Evolutionary conservation across 2,113 vertebrate species (phyloP).

Genomic region (Meles meles): DNA sequence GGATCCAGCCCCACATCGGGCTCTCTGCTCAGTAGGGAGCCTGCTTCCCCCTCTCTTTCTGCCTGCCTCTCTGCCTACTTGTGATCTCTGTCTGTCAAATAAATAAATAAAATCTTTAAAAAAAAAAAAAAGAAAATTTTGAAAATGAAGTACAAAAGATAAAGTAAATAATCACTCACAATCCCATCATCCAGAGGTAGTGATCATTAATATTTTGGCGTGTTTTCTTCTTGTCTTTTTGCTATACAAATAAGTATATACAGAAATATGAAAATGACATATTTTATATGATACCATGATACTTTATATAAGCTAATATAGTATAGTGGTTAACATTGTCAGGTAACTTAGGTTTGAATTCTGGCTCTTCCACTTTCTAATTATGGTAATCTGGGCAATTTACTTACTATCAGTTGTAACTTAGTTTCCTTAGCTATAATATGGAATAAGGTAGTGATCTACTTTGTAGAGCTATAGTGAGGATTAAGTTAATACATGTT

Average conservation of each 20-base stretch:
- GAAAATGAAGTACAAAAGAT: neutral
- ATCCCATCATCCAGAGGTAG: neutral
- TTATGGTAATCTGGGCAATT: neutral
- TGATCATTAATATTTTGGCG: neutral
- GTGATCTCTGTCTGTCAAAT: too few species aligned
- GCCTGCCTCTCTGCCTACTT: too few species aligned
- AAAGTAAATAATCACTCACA: neutral
- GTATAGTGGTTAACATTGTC: neutral
- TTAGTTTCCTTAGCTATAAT: neutral
- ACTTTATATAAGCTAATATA: neutral
- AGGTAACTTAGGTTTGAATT: neutral
- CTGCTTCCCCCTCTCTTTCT: too few species aligned
- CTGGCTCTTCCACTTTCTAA: neutral
- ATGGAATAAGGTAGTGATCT: neutral
- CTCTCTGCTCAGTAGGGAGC: too few species aligned
- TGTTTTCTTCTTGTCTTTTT: constrained; percentile 16
- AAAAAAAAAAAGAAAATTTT: neutral
- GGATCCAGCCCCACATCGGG: too few species aligned
- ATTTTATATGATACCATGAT: neutral
- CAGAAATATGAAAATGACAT: neutral
- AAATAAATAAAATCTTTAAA: too few species aligned
- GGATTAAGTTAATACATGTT: neutral
- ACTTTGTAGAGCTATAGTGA: neutral
- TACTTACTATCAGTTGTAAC: neutral
- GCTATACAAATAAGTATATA: neutral